Base-by-base conservation (phyloP, 2,113 vertebrate species). In the Cygnus buccinator region DNA sequence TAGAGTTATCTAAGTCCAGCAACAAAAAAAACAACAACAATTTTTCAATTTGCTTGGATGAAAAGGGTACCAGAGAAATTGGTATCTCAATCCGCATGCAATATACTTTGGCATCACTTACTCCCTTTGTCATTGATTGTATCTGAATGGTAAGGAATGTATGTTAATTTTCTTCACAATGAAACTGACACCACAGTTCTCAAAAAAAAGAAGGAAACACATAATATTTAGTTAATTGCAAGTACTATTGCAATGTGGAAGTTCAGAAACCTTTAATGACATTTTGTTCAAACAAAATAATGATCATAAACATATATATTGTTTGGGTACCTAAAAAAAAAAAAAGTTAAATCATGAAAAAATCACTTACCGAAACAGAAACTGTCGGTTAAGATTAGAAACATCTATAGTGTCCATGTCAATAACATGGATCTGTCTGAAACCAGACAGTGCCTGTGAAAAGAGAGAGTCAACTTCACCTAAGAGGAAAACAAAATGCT, bases 321-420 rank as follows among this genome's bases (percentile, higher is more conserved):
- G 57, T 31, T 82, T 48, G 62, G 13, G 21, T 54, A 61, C 13
- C 21, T 71, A 43, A 11, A 54, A 86, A 61, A 81, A n/a, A 0
- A 11, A 12, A 10, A 63, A 81, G 26, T 31, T 9, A 8, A 61
- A 91, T 17, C 0, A 2, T 52, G 19, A 59, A 67, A 89, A 65
- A 59, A 80, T 25, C 88, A 98, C 98, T 99, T 96, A 99, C 99
- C 99, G 98, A 97, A 99, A 99, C 48, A 99, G 98, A 97, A 99
- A 99, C 84, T 99, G 99, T 66, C 99, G 99, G 95, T 99, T 99
- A 74, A 99, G 98, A 95, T 99, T 99, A 79, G 99, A 99, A 86
- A 99, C 96, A 90, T 99, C 99, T 95, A 99, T 99, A 57, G 98
- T 99, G 89, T 99, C 99, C 99, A 99, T 99, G 94, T 99, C 99